Evolutionary conservation across 2,113 vertebrate species (phyloP).

Genomic region (Atherinomorus stipes): DNA sequence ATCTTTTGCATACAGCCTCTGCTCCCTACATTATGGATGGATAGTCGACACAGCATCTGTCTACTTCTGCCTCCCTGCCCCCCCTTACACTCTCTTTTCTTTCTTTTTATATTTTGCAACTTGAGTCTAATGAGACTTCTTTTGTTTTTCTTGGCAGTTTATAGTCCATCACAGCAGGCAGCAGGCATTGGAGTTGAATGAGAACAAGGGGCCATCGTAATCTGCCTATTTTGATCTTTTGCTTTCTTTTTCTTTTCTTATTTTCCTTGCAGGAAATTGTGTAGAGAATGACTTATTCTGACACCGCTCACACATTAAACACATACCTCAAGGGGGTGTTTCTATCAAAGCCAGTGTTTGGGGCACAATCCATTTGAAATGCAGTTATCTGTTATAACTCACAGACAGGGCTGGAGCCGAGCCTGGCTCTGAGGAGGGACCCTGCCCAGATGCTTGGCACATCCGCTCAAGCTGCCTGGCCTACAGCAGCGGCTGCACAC

Average conservation of each 20-base stretch:
- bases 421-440: slow-evolving; percentile 62
- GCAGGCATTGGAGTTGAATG: slow-evolving; percentile 45
- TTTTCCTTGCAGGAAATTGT: slow-evolving; percentile 54
- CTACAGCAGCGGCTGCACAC: slow-evolving; percentile 65
- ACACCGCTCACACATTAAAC: slow-evolving; percentile 56
- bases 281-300: slow-evolving; percentile 68
- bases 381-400: slow-evolving; percentile 71
- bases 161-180: slow-evolving; percentile 56
- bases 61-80: slow-evolving; percentile 39
- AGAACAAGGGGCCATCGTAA: slow-evolving; percentile 47
- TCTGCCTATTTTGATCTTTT: slow-evolving; percentile 50
- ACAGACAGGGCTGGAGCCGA: slow-evolving; percentile 61
- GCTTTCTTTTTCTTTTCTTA: slow-evolving; percentile 29
- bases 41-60: slow-evolving; percentile 59
- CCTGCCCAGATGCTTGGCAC: slow-evolving; percentile 77
- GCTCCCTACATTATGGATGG: slow-evolving; percentile 73
- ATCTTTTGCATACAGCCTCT: slow-evolving; percentile 49
- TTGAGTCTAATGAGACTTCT: slow-evolving; percentile 43
- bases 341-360: slow-evolving; percentile 73
- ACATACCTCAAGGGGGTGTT: slow-evolving; percentile 67
- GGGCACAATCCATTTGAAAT: slow-evolving; percentile 74
- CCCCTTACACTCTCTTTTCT: slow-evolving; percentile 34
- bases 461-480: slow-evolving; percentile 50
- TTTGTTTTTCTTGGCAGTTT: slow-evolving; percentile 50
- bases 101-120: slow-evolving; percentile 24